phyloP scores from a whole-genome alignment of 2,888 invertebrate genomes.

The Tholera decimalis region DNA sequence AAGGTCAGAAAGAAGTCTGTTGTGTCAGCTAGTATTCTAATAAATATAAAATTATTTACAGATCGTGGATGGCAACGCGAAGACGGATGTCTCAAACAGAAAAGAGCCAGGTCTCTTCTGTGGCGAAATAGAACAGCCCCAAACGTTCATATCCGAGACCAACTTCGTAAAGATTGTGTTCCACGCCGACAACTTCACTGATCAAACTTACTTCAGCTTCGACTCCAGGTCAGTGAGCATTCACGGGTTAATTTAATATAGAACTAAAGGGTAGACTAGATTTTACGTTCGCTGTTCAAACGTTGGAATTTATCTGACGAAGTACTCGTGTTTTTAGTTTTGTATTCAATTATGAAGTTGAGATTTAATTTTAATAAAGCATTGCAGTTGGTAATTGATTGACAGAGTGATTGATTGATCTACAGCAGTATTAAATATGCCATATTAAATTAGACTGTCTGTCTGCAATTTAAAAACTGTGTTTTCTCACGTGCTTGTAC shows the following conservation, averaged over 20 bases:
- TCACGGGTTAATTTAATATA: constrained; percentile 92
- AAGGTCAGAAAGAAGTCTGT: no score
- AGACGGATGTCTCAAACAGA: constrained; percentile 96
- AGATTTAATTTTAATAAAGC: background rate
- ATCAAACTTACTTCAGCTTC: constrained; percentile 97
- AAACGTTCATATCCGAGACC: constrained; percentile 98
- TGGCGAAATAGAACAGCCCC: constrained; percentile 98
- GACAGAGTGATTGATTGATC: no score
- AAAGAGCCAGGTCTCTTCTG: constrained; percentile 98
- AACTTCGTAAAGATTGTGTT: constrained; percentile 98
- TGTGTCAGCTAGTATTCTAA: background rate
- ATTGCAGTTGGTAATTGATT: background rate
- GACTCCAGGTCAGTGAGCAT: constrained; percentile 91
- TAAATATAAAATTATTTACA: constrained; percentile 76
- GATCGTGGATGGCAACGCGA: constrained; percentile 98
- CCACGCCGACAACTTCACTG: constrained; percentile 98
- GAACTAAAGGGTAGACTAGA: constrained; percentile 37
- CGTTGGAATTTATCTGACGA: constrained; percentile 31
- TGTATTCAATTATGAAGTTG: background rate
- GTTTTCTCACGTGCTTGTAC: no score
- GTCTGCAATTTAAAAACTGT: no score
- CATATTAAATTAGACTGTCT: no score
- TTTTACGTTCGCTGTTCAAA: constrained; percentile 78
- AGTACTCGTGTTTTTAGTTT: constrained; percentile 34
- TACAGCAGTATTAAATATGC: no score